A percentile compares a stretch with the other conserved stretches of the same genome.
Conservation (phyloP, 2,113 vertebrate genomes). For the Recurvirostra avosetta region DNA sequence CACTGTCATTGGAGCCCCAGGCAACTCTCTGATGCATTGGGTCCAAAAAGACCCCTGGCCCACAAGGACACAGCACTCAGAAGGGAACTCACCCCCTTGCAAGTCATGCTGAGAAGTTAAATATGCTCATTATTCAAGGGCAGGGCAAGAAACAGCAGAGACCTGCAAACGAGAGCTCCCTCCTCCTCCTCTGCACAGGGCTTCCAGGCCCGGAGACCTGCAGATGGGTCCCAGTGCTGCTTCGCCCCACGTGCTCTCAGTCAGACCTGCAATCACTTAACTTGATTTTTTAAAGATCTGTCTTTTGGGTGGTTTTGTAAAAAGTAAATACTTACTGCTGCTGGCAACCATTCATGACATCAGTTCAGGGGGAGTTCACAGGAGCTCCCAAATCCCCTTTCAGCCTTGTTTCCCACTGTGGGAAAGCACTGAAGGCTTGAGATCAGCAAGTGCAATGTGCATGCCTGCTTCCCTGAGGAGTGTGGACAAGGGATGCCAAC, state of each 20-base stretch:
- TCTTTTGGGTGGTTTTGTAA: not conserved
- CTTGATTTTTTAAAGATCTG: not conserved
- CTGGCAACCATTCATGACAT: not conserved
- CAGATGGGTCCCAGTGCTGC: not conserved
- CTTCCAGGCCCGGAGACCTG: not conserved
- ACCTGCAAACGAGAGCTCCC: rapidly evolving
- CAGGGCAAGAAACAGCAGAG: not conserved
- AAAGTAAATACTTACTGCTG: not conserved
- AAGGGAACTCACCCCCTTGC: not conserved
- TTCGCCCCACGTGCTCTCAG: not conserved
- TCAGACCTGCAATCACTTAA: not conserved
- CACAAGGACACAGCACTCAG: not conserved
- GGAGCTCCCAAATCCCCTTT: not conserved
- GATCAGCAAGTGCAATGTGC: rapidly evolving
- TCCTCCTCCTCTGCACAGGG: not conserved
- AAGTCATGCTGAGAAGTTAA: not conserved
- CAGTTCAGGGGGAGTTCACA: not conserved
- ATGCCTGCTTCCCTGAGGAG: not conserved
- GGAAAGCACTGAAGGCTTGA: not conserved
- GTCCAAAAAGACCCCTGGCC: not conserved
- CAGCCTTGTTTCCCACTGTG: not conserved
- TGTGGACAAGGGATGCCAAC: rapidly evolving
- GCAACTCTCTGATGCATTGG: not conserved
- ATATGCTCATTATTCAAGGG: not conserved
- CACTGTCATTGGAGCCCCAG: rapidly evolving